A percentile compares a stretch with the other conserved stretches of the same genome.
Conservation (phyloP, 1,140 invertebrate species). For the Dryas iulia region DNA sequence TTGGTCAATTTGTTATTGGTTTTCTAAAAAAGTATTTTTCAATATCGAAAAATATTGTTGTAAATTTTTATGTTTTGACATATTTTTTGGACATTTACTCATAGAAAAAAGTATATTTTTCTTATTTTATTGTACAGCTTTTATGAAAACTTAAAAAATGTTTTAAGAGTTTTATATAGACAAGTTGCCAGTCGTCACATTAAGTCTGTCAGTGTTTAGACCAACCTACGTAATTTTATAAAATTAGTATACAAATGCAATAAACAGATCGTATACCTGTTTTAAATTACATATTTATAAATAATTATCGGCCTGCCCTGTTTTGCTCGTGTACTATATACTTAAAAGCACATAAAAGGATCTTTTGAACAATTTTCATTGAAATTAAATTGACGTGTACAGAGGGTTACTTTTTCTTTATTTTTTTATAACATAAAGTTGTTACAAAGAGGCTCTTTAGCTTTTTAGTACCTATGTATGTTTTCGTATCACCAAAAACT, state of each 20-base stretch:
- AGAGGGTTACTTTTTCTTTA: too few relatives aligned
- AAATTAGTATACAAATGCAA: neutral
- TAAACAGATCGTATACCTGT: neutral
- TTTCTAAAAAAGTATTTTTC: too few relatives aligned
- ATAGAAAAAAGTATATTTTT: too few relatives aligned
- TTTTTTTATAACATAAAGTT: too few relatives aligned
- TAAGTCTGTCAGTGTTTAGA: neutral
- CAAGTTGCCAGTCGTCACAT: slow-evolving; percentile 5
- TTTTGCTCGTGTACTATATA: neutral
- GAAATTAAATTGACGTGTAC: neutral
- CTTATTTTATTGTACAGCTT: too few relatives aligned
- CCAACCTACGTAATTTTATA: slow-evolving; percentile 3
- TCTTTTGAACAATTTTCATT: neutral
- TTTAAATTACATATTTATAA: neutral
- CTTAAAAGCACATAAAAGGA: neutral
- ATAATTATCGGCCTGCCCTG: neutral
- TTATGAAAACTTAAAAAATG: neutral
- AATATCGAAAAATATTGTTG: too few relatives aligned
- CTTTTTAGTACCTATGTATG: too few relatives aligned
- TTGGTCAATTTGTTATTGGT: too few relatives aligned
- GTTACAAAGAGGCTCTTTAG: too few relatives aligned
- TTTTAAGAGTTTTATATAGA: neutral
- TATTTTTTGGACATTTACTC: too few relatives aligned
- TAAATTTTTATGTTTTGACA: too few relatives aligned
- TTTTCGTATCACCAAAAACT: too few relatives aligned